Percentiles rank a stretch among this genome's conserved stretches.
Evolutionary conservation across 2,888 invertebrate species (phyloP).

Genomic region (Dicyrtoma fusca): DNA sequence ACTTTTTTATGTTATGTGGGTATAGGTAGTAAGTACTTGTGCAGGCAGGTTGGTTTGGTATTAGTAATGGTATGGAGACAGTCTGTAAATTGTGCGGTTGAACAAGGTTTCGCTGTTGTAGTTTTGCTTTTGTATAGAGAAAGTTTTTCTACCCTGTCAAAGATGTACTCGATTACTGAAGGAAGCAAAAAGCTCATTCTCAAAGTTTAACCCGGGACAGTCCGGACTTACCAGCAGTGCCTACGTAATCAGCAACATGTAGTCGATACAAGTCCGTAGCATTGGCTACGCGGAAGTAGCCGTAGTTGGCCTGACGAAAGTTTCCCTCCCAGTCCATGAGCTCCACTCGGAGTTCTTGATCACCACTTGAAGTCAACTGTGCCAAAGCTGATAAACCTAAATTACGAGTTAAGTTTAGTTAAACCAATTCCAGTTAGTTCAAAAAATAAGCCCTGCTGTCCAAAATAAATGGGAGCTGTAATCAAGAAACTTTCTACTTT

Average conservation of each 20-base stretch:
- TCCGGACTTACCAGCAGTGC: slow-evolving; percentile 30
- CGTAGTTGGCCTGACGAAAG: slow-evolving; percentile 44
- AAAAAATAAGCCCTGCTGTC: too few species aligned
- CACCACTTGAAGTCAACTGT: slow-evolving; percentile 42
- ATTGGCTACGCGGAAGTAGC: slow-evolving; percentile 49
- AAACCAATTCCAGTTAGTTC: not conserved
- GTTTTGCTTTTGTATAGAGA: too few species aligned
- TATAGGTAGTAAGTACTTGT: too few species aligned
- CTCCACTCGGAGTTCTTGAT: slow-evolving; percentile 46
- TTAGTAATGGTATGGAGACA: too few species aligned
- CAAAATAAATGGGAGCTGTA: too few species aligned
- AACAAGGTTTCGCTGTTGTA: too few species aligned
- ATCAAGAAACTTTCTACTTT: too few species aligned
- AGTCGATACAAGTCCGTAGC: slow-evolving; percentile 42
- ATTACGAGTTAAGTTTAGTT: not conserved
- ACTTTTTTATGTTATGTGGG: too few species aligned
- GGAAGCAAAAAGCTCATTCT: not conserved
- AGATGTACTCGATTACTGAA: not conserved
- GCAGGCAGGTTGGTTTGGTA: too few species aligned
- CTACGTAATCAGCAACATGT: slow-evolving; percentile 37
- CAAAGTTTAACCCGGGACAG: not conserved
- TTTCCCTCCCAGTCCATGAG: slow-evolving; percentile 51
- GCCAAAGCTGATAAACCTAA: slow-evolving; percentile 48
- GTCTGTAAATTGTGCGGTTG: not conserved
- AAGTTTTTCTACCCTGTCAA: too few species aligned